Percentiles rank a stretch among this genome's conserved stretches.
Evolutionary conservation across 2,797 vertebrate genomes (phyloP).

Genomic region (Enteromius afrohamiltoni): DNA sequence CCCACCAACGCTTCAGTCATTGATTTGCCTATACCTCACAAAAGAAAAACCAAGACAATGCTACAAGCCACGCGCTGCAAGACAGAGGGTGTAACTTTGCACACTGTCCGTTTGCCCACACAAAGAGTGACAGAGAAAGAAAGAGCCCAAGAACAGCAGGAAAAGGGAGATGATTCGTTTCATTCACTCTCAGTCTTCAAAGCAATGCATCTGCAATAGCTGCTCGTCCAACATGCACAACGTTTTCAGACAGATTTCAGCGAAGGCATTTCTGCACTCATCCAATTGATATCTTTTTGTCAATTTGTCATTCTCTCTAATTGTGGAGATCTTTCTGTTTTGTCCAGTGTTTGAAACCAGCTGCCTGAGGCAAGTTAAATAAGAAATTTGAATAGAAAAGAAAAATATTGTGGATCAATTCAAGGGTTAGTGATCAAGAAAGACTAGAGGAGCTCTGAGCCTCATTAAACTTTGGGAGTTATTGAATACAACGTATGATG

Average conservation of each 20-base stretch:
- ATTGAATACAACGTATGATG: neutral
- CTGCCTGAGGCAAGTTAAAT: conserved; percentile 33
- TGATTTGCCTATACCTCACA: conserved; percentile 35
- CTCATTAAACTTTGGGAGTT: conserved; percentile 6
- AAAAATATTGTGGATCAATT: conserved; percentile 6
- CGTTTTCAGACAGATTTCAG: neutral
- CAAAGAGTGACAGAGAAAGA: conserved; percentile 28
- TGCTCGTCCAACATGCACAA: neutral
- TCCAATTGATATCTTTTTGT: conserved; percentile 26
- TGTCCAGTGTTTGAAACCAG: conserved; percentile 34
- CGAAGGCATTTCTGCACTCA: conserved; percentile 25
- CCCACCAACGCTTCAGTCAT: conserved; percentile 35
- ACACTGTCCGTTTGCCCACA: conserved; percentile 40
- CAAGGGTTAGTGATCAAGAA: neutral
- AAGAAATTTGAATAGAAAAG: conserved; percentile 32
- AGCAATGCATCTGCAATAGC: conserved; percentile 33
- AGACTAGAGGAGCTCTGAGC: too few species aligned
- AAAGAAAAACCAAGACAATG: conserved; percentile 53
- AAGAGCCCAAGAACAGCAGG: conserved; percentile 1
- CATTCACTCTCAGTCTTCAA: conserved; percentile 45
- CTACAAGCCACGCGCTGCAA: conserved; percentile 34
- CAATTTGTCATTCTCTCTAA: conserved; percentile 52
- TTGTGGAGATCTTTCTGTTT: conserved; percentile 22
- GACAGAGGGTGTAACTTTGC: conserved; percentile 31
- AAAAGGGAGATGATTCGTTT: conserved; percentile 26